phyloP scores from a whole-genome alignment of 2,113 vertebrate species.

The Rhinogobius similis region DNA sequence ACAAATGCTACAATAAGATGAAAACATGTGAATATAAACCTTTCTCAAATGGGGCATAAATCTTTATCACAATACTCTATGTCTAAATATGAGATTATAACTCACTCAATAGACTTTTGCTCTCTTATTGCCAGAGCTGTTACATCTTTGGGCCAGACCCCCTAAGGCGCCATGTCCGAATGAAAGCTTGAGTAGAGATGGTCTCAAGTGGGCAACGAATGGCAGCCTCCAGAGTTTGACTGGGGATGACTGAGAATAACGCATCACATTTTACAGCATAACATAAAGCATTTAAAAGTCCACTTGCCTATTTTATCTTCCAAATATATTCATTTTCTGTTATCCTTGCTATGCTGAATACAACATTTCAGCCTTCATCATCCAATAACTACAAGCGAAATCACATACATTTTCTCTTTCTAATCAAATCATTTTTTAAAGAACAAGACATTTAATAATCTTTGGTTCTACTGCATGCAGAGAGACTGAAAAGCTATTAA shows the following conservation, averaged over 20 bases:
- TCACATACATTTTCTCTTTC: constrained; percentile 41
- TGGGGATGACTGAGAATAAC: too few relatives aligned
- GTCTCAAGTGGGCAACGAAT: too few relatives aligned
- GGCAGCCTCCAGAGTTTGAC: too few relatives aligned
- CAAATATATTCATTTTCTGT: neutral
- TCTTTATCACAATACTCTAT: too few relatives aligned
- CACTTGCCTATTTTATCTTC: too few relatives aligned
- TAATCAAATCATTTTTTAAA: constrained; percentile 19
- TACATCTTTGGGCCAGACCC: neutral
- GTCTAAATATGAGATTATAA: too few relatives aligned
- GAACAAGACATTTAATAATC: constrained; percentile 45
- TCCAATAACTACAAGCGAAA: constrained; percentile 44
- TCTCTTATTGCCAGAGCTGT: neutral
- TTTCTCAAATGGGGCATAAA: too few relatives aligned
- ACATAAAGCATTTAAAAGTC: neutral
- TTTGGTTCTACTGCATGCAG: constrained; percentile 37
- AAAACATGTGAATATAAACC: neutral
- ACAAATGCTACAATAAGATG: too few relatives aligned
- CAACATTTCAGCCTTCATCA: constrained; percentile 30
- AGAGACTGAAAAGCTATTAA: constrained; percentile 69
- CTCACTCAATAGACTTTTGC: too few relatives aligned
- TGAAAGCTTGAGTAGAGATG: too few relatives aligned
- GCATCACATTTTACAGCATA: neutral
- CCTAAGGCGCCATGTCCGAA: too few relatives aligned
- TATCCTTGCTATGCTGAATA: neutral